Conservation (phyloP, 2,797 vertebrate species). For the Chlorospingus semifuscus region DNA sequence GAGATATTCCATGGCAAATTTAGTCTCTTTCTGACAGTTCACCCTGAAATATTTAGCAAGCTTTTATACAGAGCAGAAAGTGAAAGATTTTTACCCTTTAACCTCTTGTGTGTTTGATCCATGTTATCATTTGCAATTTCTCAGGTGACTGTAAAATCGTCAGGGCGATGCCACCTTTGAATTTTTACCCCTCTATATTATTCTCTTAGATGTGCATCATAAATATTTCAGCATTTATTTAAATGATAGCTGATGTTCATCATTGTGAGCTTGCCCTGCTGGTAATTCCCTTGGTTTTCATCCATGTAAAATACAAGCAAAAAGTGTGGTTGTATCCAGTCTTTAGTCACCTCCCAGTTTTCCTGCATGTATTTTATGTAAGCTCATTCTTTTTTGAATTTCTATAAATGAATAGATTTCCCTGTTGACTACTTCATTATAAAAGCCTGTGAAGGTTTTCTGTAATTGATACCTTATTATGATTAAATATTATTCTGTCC, state of each 20-base stretch:
- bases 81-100: background rate
- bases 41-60: background rate
- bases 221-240: background rate
- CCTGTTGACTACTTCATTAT: background rate
- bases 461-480: background rate
- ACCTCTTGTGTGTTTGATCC: background rate
- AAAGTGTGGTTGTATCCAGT: background rate
- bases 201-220: background rate
- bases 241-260: background rate
- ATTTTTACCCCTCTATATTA: background rate
- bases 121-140: background rate
- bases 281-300: background rate
- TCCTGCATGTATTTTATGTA: background rate
- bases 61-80: background rate
- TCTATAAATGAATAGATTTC: background rate
- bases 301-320: background rate
- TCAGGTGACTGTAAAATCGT: background rate
- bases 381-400: background rate
- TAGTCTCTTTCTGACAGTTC: background rate
- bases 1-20: background rate
- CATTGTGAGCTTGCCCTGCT: background rate
- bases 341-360: background rate
- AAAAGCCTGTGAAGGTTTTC: background rate
- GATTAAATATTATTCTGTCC: background rate
- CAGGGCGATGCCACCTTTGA: background rate